phyloP scores from a whole-genome alignment of 37 sponge, comb jelly and placozoan genomes.

The Agelas oroides region DNA sequence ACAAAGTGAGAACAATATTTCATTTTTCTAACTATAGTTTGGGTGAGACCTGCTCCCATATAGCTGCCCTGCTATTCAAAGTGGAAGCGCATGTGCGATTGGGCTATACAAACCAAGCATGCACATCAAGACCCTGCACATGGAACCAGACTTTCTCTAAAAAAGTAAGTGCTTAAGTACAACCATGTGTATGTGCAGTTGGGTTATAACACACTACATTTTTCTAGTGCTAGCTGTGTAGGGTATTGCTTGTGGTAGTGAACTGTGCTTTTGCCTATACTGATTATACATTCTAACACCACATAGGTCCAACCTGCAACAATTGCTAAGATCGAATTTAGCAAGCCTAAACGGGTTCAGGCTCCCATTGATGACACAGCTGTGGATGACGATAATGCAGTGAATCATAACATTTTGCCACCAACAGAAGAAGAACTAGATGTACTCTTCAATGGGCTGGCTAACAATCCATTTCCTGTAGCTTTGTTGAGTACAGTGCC shows the following conservation, averaged over 20 bases:
- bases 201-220: no score
- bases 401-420: background rate
- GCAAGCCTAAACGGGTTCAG: background rate
- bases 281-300: no score
- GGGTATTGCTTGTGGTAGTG: no score
- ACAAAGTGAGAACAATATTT: no score
- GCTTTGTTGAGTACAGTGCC: no score
- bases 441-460: background rate
- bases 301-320: background rate
- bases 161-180: background rate
- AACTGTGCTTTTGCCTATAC: no score
- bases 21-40: no score
- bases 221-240: no score
- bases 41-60: slow-evolving; percentile 10
- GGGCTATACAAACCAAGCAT: background rate
- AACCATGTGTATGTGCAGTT: background rate
- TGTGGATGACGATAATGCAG: background rate
- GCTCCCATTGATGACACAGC: no score
- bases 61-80: slow-evolving; percentile 16
- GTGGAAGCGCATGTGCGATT: background rate
- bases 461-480: background rate
- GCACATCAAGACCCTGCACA: background rate
- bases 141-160: slow-evolving; percentile 12
- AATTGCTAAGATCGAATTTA: background rate
- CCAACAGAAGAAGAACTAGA: background rate